Base-by-base conservation (phyloP, 1,140 invertebrate genomes). In the Tribolium madens region DNA sequence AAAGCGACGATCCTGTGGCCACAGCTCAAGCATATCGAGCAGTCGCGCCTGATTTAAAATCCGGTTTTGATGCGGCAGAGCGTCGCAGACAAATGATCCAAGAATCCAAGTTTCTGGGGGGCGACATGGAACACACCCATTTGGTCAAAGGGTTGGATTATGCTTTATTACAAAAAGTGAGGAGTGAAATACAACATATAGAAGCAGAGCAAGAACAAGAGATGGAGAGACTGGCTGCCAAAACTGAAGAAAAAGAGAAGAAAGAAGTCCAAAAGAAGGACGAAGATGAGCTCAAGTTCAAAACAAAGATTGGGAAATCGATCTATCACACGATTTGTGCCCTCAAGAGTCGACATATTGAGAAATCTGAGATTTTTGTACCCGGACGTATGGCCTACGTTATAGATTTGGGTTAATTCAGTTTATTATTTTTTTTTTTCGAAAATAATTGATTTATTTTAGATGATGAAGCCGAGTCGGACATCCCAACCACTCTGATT, bases 91-190 rank as follows among this genome's bases (percentile, higher is more conserved):
- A 98, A 84, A 93, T 98, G 88, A 99, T 99, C 85, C 96, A 99
- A 87, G 97, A 99, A 86, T 99, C 98, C 0, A 99, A 99, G 88
- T 99, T 97, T 88, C 95, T 99, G 88, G 98, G 98, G 85, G 98
- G 98, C 92, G 98, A 99, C 86, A 99, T 99, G 94, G 97, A 99
- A 81, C 98, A 99, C 84, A 99, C 98, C 87, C 98, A 99, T 88
- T 98, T 99, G 89, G 98, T 99, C 69, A 99, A 99, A 89, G 98
- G 98, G 86, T 89, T 99, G 6, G 98, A 99, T 92, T 99, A 98
- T 88, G 98, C 98, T 4, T 87, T 99, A n/a, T 87, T 99, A 53
- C 97, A 99, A 86, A 99, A 99, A 88, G 96, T 97, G 82, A 87
- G 88, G 21, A 77, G 81, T 80, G 95, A 97, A 87, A 95, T 97